Evolutionary conservation across 1,140 invertebrate genomes (phyloP).

Genomic region (Pteromalus puparum): DNA sequence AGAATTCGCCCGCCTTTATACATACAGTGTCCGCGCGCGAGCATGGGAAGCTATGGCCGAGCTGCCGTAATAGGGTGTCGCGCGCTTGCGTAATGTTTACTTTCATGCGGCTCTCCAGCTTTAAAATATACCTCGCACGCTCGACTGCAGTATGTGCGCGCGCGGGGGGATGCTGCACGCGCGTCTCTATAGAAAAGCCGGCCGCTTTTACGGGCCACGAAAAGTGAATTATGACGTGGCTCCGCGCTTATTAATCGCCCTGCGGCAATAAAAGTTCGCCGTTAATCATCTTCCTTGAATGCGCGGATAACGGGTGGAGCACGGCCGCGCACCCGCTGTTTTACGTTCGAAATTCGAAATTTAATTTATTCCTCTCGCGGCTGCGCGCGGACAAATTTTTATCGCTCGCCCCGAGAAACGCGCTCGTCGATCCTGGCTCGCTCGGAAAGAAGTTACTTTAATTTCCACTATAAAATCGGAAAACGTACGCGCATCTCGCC

Average conservation of each 20-base stretch:
- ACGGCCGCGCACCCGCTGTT: background rate
- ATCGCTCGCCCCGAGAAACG: background rate
- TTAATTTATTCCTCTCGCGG: background rate
- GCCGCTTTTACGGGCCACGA: conserved; percentile 11
- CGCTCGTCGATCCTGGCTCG: too few species aligned
- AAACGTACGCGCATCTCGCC: background rate
- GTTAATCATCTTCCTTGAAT: conserved; percentile 44
- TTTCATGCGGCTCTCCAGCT: background rate
- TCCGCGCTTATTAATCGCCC: conserved; percentile 36
- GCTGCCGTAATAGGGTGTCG: conserved; percentile 40
- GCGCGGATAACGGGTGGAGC: background rate
- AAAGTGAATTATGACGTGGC: conserved; percentile 32
- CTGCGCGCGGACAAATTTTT: background rate
- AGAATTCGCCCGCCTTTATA: conserved; percentile 13
- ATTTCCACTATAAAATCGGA: conserved; percentile 6
- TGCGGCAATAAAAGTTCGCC: conserved; percentile 31
- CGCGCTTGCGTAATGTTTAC: conserved; percentile 45
- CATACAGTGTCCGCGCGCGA: background rate
- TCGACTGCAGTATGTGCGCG: background rate
- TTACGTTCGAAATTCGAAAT: background rate
- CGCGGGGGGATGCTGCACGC: background rate
- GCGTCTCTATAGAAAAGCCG: conserved; percentile 13
- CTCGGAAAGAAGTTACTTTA: background rate
- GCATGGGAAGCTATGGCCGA: conserved; percentile 24
- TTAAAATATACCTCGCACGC: conserved; percentile 29